A percentile compares a stretch with the other conserved stretches of the same genome.
Evolutionary conservation across 2,113 vertebrate species (phyloP).

Genomic region (Cinclus cinclus): DNA sequence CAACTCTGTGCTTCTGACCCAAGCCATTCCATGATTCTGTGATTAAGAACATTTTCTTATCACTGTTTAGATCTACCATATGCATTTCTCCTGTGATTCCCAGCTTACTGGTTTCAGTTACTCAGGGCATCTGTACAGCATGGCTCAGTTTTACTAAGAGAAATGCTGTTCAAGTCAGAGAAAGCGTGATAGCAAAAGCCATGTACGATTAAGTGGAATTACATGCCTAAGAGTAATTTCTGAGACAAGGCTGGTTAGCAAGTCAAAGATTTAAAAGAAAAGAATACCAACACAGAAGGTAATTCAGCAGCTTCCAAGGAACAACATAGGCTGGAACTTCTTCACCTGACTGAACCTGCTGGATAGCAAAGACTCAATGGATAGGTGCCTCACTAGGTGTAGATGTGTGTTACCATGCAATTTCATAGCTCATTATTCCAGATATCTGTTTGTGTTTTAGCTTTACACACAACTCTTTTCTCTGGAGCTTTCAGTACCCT

Average conservation of each 20-base stretch:
- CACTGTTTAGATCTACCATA: neutral
- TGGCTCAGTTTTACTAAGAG: neutral
- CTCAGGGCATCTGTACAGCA: neutral
- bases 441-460: neutral
- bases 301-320: neutral
- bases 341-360: neutral
- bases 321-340: neutral
- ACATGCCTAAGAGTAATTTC: neutral
- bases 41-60: neutral
- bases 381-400: neutral
- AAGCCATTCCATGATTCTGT: neutral
- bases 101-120: neutral
- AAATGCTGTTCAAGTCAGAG: neutral
- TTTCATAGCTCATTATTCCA: neutral
- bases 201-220: neutral
- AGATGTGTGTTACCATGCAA: neutral
- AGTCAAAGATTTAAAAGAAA: neutral
- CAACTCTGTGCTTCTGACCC: neutral
- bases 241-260: neutral
- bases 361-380: neutral
- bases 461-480: neutral
- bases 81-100: neutral
- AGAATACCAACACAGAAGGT: neutral
- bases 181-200: neutral
- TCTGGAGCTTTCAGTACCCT: neutral